Percentiles rank a stretch among this genome's conserved stretches.
These are phyloP conservation scores for Danio rerio DNA, from an alignment of 2,113 vertebrate genomes.

Conservation along the genomic window DNA sequence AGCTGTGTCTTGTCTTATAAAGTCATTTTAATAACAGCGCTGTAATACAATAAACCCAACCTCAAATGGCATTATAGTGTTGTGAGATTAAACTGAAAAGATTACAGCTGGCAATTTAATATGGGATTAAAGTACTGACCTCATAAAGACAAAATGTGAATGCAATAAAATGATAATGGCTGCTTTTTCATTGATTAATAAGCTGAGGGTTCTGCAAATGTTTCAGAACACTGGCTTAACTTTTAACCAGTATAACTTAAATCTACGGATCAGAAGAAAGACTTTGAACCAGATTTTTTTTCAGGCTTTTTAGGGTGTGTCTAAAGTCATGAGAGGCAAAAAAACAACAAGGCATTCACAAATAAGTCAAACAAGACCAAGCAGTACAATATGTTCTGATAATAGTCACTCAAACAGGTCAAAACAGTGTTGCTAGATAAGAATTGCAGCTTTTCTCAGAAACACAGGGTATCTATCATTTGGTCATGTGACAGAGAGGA, in stretches of 20 bases:
- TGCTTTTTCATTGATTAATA: neutral
- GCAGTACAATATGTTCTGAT: neutral
- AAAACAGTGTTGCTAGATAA: conserved; percentile 2
- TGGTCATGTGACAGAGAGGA: neutral
- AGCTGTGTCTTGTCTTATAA: too few relatives aligned
- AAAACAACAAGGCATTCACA: neutral
- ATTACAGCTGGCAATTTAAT: conserved; percentile 16
- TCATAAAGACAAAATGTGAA: neutral
- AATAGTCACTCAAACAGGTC: neutral
- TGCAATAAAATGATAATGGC: neutral
- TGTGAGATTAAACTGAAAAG: neutral
- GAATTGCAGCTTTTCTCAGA: neutral
- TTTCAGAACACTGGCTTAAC: neutral
- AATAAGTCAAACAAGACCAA: neutral
- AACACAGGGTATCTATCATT: neutral
- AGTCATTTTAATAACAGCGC: neutral
- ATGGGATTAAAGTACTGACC: conserved; percentile 24
- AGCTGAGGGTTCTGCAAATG: neutral
- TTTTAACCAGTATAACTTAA: conserved; percentile 1
- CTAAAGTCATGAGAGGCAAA: neutral
- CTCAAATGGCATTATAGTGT: neutral
- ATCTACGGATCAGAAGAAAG: neutral
- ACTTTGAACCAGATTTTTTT: conserved; percentile 11
- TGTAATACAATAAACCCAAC: neutral
- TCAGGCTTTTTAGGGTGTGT: conserved; percentile 6